Evolutionary conservation across 2,888 invertebrate genomes (phyloP), one percentile per base, ranked within the genome.

Genomic region (Drosophila neonasuta): DNA sequence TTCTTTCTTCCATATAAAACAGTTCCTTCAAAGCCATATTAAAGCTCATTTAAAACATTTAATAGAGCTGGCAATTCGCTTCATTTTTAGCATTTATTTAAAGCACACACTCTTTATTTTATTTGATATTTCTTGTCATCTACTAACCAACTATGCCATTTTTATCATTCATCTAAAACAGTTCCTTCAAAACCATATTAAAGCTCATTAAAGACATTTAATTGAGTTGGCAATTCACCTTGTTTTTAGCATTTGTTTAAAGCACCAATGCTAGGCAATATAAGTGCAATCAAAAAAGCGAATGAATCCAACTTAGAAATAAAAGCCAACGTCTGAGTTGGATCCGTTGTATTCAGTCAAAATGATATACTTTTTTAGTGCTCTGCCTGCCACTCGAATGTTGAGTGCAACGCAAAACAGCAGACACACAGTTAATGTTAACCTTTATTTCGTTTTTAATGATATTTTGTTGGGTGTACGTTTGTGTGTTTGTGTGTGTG

Each of bases 401-500:
- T 48, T 49, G 24, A 46, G 29, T 36, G 2, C 15, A 24, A 36
- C 13, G 11, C 24, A 36, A 36, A 11, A 36, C 29, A 13, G 36
- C 34, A 36, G 49, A 49, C 15, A 50, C 34, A 49, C 9, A 46
- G 54, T 58, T 52, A 46, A 57, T 58, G 54, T 45, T 60, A 49
- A 61, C 39, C 45, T 56, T 68, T 56, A 64, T 61, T 55, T 66
- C 0, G 17, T 29, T 67, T 59, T 51, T 71, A 67, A 74, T 71
- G 63, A 42, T 52, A 52, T 71, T 66, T 70, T 42, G 36, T 20
- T 34, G 10, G 20, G 54, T 44, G 44, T 54, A 11, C 11, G 10
- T 11, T 0, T n/a, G 34, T 36, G 34, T 36, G n/a, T 36, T 0
- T 5, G n/a, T 34, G 10, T 34, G 10, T n/a, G 11, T 13, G 20